These are phyloP conservation scores for Drosophila teissieri DNA, from an alignment of 1,140 invertebrate genomes.

Conservation along the genomic window DNA sequence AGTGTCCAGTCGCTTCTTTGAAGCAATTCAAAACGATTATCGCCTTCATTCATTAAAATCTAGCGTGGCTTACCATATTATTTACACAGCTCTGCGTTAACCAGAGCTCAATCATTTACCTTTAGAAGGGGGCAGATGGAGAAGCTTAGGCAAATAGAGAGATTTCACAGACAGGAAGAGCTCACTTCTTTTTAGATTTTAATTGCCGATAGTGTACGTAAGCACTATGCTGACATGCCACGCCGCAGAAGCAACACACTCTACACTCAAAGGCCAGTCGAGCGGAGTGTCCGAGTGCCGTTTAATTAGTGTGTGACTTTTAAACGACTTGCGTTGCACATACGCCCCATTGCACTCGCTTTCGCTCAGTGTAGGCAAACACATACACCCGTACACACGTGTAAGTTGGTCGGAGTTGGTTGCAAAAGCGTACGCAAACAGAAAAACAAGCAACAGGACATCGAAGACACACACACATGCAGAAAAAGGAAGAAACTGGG, in stretches of 20 bases:
- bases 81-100: conserved; percentile 70
- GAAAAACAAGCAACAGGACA: conserved; percentile 44
- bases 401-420: conserved; percentile 1
- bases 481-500: neutral
- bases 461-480: conserved; percentile 9
- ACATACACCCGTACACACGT: conserved; percentile 13
- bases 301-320: conserved; percentile 77
- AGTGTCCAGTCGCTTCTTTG: conserved; percentile 53
- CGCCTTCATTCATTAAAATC: conserved; percentile 79
- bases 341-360: conserved; percentile 63
- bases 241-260: neutral
- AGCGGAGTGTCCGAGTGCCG: conserved; percentile 52
- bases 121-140: neutral
- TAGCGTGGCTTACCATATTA: conserved; percentile 66
- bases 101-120: conserved; percentile 46
- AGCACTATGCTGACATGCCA: conserved; percentile 21
- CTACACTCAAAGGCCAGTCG: conserved; percentile 36
- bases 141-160: conserved; percentile 75
- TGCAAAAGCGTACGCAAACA: conserved; percentile 17
- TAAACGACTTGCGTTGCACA: conserved; percentile 67
- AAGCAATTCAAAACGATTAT: conserved; percentile 75
- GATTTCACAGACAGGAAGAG: conserved; percentile 29
- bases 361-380: conserved; percentile 42
- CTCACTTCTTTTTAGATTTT: conserved; percentile 77
- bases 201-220: conserved; percentile 74